Evolutionary conservation across 2,797 vertebrate species (phyloP).

Genomic region (Phataginus tricuspis): DNA sequence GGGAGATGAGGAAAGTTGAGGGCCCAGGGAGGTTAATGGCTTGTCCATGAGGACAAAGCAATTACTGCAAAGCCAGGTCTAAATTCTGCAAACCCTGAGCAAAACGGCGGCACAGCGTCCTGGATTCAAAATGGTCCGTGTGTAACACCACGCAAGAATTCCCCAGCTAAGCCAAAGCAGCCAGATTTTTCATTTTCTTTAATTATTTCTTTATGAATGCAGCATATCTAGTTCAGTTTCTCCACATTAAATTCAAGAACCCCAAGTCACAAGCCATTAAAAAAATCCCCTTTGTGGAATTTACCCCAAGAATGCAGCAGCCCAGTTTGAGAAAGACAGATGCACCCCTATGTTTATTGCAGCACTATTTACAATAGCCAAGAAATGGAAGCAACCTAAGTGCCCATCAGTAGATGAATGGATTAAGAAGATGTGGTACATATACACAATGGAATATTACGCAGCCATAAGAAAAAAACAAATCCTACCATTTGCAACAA

Average conservation of each 20-base stretch:
- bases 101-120: accelerated
- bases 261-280: slow-evolving; percentile 81
- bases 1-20: neutral
- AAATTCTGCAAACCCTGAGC: neutral
- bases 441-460: no score
- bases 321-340: no score
- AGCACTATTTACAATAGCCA: no score
- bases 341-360: no score
- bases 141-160: neutral
- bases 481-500: no score
- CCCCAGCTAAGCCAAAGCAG: neutral
- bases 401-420: no score
- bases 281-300: slow-evolving; percentile 81
- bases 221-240: slow-evolving; percentile 69
- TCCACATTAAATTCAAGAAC: slow-evolving; percentile 69
- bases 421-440: no score
- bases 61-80: neutral
- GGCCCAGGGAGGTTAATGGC: neutral
- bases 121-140: neutral
- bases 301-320: no score
- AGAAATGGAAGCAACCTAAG: no score
- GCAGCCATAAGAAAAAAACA: no score
- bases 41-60: neutral
- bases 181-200: slow-evolving; percentile 53
- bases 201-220: slow-evolving; percentile 42